These are phyloP conservation scores for Amphilophus citrinellus DNA, from an alignment of 2,113 vertebrate genomes.

Conservation along the genomic window DNA sequence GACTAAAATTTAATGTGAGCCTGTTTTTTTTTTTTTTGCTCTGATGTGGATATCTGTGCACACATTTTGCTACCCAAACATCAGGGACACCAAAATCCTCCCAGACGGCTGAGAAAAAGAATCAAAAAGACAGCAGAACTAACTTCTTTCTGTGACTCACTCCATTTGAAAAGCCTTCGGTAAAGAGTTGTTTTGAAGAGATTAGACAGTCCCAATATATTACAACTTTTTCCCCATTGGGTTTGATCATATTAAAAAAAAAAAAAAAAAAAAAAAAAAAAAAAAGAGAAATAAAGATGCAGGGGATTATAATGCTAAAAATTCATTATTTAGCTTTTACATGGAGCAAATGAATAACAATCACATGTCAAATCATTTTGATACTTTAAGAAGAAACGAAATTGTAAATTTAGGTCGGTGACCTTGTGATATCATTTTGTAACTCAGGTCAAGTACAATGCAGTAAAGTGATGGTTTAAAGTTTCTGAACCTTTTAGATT, in stretches of 20 bases:
- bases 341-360: background rate
- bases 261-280: background rate
- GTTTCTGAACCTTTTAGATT: fast-evolving
- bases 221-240: background rate
- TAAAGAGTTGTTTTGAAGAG: constrained; percentile 23
- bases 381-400: background rate
- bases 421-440: background rate
- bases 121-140: background rate
- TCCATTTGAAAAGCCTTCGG: constrained; percentile 21
- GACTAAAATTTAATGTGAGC: background rate
- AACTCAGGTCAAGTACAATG: background rate
- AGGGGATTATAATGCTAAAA: background rate
- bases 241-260: background rate
- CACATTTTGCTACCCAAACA: background rate
- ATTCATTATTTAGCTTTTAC: background rate
- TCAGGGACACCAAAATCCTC: too few species aligned
- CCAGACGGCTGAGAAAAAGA: background rate
- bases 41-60: background rate
- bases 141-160: background rate
- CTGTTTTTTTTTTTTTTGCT: background rate
- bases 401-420: background rate
- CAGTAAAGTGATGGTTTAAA: too few species aligned
- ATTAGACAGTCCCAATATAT: background rate
- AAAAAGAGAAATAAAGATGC: too few species aligned
- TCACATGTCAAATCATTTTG: background rate